These are phyloP conservation scores for Sphaerodactylus townsendi DNA, from an alignment of 2,113 vertebrate genomes.

Conservation along the genomic window DNA sequence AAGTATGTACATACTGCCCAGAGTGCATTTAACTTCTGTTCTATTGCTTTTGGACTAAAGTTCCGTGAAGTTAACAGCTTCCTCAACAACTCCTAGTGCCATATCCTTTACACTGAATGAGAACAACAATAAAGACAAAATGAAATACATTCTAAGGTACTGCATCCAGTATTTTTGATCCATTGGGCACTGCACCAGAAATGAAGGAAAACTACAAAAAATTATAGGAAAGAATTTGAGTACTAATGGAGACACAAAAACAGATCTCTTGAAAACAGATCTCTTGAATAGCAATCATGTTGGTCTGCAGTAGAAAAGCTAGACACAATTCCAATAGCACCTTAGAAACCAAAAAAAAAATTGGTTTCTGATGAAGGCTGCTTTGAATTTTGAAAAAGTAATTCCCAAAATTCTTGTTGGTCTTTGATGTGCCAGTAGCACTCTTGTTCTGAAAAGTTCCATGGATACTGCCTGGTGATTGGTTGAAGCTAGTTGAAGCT, in stretches of 20 bases:
- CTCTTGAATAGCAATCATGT: background rate
- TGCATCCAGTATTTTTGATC: background rate
- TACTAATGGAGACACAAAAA: background rate
- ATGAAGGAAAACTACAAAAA: conserved; percentile 3
- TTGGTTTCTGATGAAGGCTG: too few species aligned
- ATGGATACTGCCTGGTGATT: too few species aligned
- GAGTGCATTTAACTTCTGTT: background rate
- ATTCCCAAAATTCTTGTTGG: too few species aligned
- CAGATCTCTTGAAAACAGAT: background rate
- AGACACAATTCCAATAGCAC: too few species aligned
- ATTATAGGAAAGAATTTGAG: background rate
- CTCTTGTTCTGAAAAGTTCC: too few species aligned
- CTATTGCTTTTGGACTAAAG: conserved; percentile 17
- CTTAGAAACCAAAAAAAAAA: too few species aligned
- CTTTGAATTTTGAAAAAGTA: too few species aligned
- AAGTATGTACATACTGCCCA: background rate
- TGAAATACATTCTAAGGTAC: conserved; percentile 13
- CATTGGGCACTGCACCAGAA: conserved; percentile 37
- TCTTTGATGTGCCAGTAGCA: too few species aligned
- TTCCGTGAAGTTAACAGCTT: background rate
- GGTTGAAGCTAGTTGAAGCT: too few species aligned
- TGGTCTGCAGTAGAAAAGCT: too few species aligned
- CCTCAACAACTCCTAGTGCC: conserved; percentile 5
- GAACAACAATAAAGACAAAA: conserved; percentile 8
- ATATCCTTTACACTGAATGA: conserved; percentile 1